phyloP scores from a whole-genome alignment of 2,888 invertebrate genomes.

The Drymonia ruficornis region DNA sequence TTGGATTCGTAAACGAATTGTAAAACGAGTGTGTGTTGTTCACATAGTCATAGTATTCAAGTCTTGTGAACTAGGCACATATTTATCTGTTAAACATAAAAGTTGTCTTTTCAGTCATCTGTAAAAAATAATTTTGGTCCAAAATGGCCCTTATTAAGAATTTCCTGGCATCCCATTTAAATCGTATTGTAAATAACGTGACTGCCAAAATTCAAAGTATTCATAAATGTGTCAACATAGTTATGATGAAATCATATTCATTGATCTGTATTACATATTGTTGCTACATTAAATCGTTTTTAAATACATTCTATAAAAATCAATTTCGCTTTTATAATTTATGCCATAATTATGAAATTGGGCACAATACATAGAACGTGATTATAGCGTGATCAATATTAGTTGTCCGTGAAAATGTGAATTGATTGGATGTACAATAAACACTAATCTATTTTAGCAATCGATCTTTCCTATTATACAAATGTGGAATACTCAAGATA shows the following conservation, averaged over 20 bases:
- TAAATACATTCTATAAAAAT: not conserved
- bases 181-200: constrained; percentile 48
- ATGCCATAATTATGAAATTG: not conserved
- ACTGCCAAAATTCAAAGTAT: constrained; percentile 77
- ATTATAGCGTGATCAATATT: not conserved
- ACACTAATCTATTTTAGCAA: constrained; percentile 15
- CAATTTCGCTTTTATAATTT: not conserved
- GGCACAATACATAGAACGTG: not conserved
- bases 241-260: constrained; percentile 55
- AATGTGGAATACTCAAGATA: constrained; percentile 50
- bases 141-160: no score
- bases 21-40: constrained; percentile 41
- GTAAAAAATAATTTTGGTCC: not conserved
- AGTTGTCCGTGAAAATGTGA: not conserved
- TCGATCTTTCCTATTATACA: constrained; percentile 19
- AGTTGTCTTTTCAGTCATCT: not conserved
- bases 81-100: not conserved
- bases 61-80: constrained; percentile 17
- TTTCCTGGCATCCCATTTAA: no score
- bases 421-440: constrained; percentile 16
- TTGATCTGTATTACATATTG: constrained; percentile 4
- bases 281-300: not conserved
- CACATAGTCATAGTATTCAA: constrained; percentile 61
- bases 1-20: constrained; percentile 63
- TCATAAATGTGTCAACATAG: constrained; percentile 61